Evolutionary conservation across 2,797 vertebrate genomes (phyloP).

Genomic region (Meriones psammophilus): DNA sequence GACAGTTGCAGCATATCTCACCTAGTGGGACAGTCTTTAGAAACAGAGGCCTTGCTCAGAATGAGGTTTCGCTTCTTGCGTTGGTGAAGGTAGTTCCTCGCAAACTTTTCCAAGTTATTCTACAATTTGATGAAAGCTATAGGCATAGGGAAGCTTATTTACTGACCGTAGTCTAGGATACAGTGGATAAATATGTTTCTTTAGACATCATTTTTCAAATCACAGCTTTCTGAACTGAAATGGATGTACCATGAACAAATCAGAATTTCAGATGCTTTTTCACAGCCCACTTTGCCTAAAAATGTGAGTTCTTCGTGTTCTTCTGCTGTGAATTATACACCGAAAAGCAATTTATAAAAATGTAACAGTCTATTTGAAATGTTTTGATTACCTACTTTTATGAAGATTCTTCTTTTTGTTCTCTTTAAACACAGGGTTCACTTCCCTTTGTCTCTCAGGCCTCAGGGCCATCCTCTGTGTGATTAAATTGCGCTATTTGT

Average conservation of each 20-base stretch:
- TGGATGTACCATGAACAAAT: slow-evolving; percentile 22
- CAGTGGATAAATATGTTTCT: neutral
- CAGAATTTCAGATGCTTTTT: slow-evolving; percentile 24
- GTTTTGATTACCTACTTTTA: slow-evolving; percentile 63
- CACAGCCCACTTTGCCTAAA: slow-evolving; percentile 24
- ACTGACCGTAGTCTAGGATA: neutral
- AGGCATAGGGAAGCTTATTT: neutral
- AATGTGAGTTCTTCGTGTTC: slow-evolving; percentile 27
- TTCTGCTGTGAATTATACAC: slow-evolving; percentile 10
- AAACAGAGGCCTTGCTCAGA: neutral
- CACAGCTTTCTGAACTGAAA: neutral
- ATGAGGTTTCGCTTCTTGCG: neutral
- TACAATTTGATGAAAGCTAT: slow-evolving; percentile 30
- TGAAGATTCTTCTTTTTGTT: slow-evolving; percentile 22
- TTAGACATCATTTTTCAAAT: neutral
- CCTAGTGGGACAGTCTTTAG: neutral
- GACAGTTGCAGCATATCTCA: slow-evolving; percentile 1
- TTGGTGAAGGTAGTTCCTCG: neutral
- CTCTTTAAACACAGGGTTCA: neutral
- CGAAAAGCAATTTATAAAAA: slow-evolving; percentile 46
- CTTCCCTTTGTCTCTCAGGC: slow-evolving; percentile 34
- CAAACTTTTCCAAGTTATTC: slow-evolving; percentile 8
- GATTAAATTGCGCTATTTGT: slow-evolving; percentile 52
- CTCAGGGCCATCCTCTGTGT: neutral
- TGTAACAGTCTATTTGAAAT: slow-evolving; percentile 49